Evolutionary conservation across 1,140 invertebrate species (phyloP), one percentile per base, ranked within the genome.

Genomic region (Drosophila dunni): DNA sequence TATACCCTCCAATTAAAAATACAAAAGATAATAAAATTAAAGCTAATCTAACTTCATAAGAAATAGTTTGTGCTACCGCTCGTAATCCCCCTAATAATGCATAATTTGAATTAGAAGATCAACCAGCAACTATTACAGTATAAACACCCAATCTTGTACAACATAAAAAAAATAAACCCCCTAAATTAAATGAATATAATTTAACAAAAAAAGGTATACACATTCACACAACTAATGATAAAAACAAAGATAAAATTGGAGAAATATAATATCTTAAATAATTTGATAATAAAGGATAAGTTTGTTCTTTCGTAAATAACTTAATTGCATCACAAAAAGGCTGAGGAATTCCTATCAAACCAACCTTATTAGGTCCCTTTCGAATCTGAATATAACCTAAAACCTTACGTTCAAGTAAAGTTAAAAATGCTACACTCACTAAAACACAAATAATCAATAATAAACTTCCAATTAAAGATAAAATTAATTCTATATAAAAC

Each of bases 311-410:
- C 81, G 86, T 92, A 94, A 96, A 94, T 90, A 95, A 93, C 90
- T 95, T 96, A 93, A 95, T 93, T 61, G 93, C 94, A 94, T 96
- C 95, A 74, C 92, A 91, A 94, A 96, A 94, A 91, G 94, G 94
- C 81, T 96, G 95, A 77, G 94, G 90, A 91, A 95, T 77, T 13
- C 95, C 95, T 70, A 93, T 82, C 88, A 94, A 92, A 6, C 94
- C 93, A 34, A 95, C 92, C 86, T 95, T 96, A 94, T 95, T 95
- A 73, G 95, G 95, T 1, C 95, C 95, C 91, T 95, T 95, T 40
- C 95, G 95, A 93, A 95, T 92, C 93, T 96, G 95, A 93, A 95
- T 94, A 93, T 94, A 94, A 36, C 94, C 93, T 92, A 96, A 93
- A 82, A 95, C 83, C 84, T 95, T 95, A 48, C 94, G 95, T 71